These are phyloP conservation scores for Anguilla japonica DNA, from an alignment of 2,113 vertebrate genomes.

Conservation along the genomic window DNA sequence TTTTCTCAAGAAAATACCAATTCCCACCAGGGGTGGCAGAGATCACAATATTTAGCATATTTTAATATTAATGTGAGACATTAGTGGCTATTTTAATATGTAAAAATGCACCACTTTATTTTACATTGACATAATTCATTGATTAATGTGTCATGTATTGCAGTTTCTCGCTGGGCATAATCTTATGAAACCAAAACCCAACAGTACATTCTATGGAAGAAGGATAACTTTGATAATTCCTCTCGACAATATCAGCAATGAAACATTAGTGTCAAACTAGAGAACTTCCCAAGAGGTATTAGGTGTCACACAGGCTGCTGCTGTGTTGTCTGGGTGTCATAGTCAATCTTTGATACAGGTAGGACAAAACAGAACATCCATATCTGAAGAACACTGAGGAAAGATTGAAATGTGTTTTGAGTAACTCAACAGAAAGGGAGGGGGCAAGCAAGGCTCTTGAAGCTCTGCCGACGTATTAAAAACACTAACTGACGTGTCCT, in stretches of 20 bases:
- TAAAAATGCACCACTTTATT: not conserved
- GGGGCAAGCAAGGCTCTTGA: not conserved
- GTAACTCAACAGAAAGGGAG: not conserved
- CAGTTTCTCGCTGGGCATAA: not conserved
- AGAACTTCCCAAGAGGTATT: not conserved
- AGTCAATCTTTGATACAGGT: not conserved
- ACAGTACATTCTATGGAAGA: not conserved
- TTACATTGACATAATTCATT: not conserved
- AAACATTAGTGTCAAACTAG: not conserved
- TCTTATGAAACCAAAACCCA: not conserved
- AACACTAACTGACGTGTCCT: not conserved
- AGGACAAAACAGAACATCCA: not conserved
- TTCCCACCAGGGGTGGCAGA: too few relatives aligned
- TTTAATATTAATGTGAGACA: too few relatives aligned
- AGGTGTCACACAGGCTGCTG: not conserved
- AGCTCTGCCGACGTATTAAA: slow-evolving; percentile 5
- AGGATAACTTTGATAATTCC: not conserved
- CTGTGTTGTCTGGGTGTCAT: slow-evolving; percentile 1
- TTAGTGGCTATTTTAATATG: slow-evolving; percentile 41
- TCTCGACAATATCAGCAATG: not conserved
- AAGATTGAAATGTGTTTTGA: slow-evolving; percentile 10
- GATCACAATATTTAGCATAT: too few relatives aligned
- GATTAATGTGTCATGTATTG: not conserved
- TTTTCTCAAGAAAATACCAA: too few relatives aligned
- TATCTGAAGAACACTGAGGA: not conserved